Base-by-base conservation (phyloP, 2,113 vertebrate species). In the Phainopepla nitens region DNA sequence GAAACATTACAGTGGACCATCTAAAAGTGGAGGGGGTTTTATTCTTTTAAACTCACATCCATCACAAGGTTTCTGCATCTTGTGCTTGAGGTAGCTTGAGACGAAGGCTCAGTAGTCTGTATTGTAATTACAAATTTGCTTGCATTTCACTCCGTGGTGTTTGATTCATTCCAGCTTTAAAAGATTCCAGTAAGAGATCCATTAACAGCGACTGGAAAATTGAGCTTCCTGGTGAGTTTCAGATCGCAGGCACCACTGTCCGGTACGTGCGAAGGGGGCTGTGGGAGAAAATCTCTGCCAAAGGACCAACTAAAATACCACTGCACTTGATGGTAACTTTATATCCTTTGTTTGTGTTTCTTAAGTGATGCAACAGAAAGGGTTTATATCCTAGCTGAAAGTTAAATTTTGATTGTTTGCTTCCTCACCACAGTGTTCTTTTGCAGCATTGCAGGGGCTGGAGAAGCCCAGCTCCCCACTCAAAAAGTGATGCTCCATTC, bases 151-250 rank as follows among this genome's bases (percentile, higher is more conserved):
- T 77, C 56, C 3, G 1, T 39, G 36, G 19, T 76, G 18, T 95
- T 81, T 95, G 41, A 33, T 97, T 97, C 78, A 36, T 96, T 93
- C 51, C 95, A 99, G 99, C 99, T 84, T 98, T 99, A 94, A 99
- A 98, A 97, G 99, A 99, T 97, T 99, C 99, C 83, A 98, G 98
- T 87, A 98, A 98, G 97, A 98, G 98, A 96, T 99, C 99, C 97
- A 99, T 99, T 98, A 99, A 99, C 97, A 99, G 98, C 14, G 99
- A 99, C 97, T 99, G 99, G 99, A 99, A 99, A 98, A 99, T 99
- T 57, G 99, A 99, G 96, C 99, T 99, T 96, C 99, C 99, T 1
- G 99, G 99, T 86, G 99, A 99, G 95, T 99, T 99, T 96, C 98
- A 99, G 98, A 98, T 99, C n/a, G 99, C 99, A 25, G 99, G 99